Base-by-base conservation (phyloP, 2,888 invertebrate genomes). In the Calliscelio sp. region DNA sequence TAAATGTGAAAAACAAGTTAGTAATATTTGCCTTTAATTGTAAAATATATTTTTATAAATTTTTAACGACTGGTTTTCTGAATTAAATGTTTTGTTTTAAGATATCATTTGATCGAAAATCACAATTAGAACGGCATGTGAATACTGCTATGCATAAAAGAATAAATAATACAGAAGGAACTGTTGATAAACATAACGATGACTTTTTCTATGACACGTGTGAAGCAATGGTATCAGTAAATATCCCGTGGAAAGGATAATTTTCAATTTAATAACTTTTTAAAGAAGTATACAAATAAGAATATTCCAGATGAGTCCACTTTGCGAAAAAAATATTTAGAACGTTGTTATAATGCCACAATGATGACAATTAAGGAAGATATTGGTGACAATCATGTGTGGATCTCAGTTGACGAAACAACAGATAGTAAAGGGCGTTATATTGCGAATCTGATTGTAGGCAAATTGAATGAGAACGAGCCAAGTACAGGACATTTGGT, bases 1-100 rank as follows among this genome's bases (percentile, higher is more conserved):
- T 18, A 66, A 66, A 35, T 66, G 65, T 65, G 65, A 61, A 41
- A 61, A 61, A 61, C 61, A 61, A 41, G 61, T 61, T 38, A 22
- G 22, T 24, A 61, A 61, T 24, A 41, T 35, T 35, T 35, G 35
- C n/a, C 10, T 35, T 35, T 59, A 46, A 24, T 51, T 51, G 6
- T 20, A 35, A 59, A 59, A 35, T 38, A 20, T 38, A 20, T 8
- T 4, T 59, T 59, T 35, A 20, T 20, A 20, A 32, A 4, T 2
- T 20, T 20, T 18, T 59, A 35, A 59, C 18, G 10, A 25, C n/a
- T n/a, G n/a, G n/a, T 59, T 59, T 35, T 59, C 20, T 35, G 10
- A 59, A 20, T 59, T 59, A 59, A 55, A 28, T 55, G 28, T 59
- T 61, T 61, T 61, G 16, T 18, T 55, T 55, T 55, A 61, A 46